Conservation (phyloP, 2,888 invertebrate genomes). For the Cryptosula pallasiana region DNA sequence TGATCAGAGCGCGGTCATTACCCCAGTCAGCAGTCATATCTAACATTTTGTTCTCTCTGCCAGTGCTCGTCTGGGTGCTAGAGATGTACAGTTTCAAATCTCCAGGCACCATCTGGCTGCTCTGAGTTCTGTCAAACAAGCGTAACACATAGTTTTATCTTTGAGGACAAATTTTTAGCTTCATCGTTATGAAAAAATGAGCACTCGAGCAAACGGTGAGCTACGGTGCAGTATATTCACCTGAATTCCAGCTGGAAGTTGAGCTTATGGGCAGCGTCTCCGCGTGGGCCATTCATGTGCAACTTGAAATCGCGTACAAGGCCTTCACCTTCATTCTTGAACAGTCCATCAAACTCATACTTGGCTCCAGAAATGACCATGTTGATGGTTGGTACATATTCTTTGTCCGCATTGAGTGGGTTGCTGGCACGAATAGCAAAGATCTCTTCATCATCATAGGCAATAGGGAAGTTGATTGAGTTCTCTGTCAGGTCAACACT, state of each 20-base stretch:
- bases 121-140: conserved; percentile 24
- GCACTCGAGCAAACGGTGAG: no score
- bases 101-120: conserved; percentile 23
- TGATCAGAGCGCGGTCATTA: neutral
- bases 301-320: conserved; percentile 23
- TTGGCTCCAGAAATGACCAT: neutral
- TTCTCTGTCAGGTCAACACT: neutral
- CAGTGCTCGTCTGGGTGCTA: neutral
- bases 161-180: no score
- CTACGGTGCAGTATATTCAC: neutral
- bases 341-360: conserved; percentile 22
- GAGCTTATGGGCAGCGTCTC: neutral
- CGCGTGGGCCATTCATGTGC: conserved; percentile 21
- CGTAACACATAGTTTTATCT: no score
- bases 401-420: conserved; percentile 20
- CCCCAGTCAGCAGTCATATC: conserved; percentile 17
- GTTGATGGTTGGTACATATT: neutral
- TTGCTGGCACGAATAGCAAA: neutral
- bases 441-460: neutral
- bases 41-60: neutral
- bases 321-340: conserved; percentile 16
- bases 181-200: no score
- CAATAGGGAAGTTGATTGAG: conserved; percentile 9
- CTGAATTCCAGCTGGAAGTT: conserved; percentile 22
- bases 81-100: conserved; percentile 16